Base-by-base conservation (phyloP, 2,888 invertebrate species). In the Sinohyriopsis cumingii region DNA sequence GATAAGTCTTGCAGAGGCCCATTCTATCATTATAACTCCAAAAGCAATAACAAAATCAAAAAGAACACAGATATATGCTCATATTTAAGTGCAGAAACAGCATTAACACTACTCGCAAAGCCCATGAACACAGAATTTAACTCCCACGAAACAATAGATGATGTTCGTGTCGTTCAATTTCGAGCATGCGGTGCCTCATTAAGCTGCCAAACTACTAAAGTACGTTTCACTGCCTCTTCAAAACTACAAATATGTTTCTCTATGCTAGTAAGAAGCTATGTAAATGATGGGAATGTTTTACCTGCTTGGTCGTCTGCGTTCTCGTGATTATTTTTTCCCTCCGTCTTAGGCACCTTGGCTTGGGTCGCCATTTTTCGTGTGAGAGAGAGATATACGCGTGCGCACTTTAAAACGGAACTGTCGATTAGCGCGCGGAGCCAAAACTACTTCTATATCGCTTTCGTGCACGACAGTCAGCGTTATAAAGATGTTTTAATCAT, bases 301-400 rank as follows among this genome's bases (percentile, higher is more conserved):
- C 89, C 88, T 68, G 88, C 87, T 75, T 86, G 86, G 78, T 89
- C 89, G 75, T 87, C 88, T 63, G 85, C 82, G 72, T 83, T 82
- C 78, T 88, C 88, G 72, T 88, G 87, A 76, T 88, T 88, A 75
- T 87, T 87, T 84, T 89, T 89, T 66, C 83, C 87, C 66, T 89
- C 89, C 57, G 86, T 77, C 83, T 88, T 88, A 69, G 82, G 80
- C 72, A 86, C 85, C 84, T 89, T 89, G 63, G 89, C 85, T 73
- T 82, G 83, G 76, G 89, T 86, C 84, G 89, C 89, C 89, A 89
- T 89, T 76, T 86, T 87, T 87, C 80, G 85, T 74, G 73, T 71
- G 73, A 72, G 70, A 79, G 79, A 77, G 53, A 66, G 72, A 65
- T 62, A 45, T 61, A 68, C 83, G 81, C 84, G 81, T 78, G 81